Evolutionary conservation across 2,888 invertebrate genomes (phyloP), one percentile per base, ranked within the genome.

Genomic region (Apamea anceps): DNA sequence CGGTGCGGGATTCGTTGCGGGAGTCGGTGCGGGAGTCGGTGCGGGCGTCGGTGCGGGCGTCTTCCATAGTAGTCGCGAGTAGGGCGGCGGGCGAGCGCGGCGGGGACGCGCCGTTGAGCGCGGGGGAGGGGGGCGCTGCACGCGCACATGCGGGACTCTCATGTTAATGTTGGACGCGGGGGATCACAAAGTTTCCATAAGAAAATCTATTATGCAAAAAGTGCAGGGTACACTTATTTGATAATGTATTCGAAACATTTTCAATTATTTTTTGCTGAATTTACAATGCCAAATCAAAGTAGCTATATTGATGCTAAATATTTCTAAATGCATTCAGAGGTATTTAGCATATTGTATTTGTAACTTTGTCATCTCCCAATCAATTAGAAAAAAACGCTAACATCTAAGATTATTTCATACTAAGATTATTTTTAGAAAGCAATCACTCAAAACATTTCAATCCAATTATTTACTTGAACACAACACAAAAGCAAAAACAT

Each of bases 91-190:
- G 62, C 42, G 32, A 1, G n/a, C 67, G 75, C 51, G 77, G 86
- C 42, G 84, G 48, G n/a, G 91, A 87, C 78, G 88, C 90, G 75
- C 93, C 94, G 91, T 93, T 92, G 87, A 91, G 88, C 81, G 92
- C 91, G 91, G 93, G 91, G 89, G 92, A 92, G 86, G 93, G 93
- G 85, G 92, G 93, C 84, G 93, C 93, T 92, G 91, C 91, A 90
- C 91, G 89, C 91, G 28, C 48, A 78, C 84, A 65, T 65, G 65
- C 65, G 13, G 5, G 1, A 32, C 25, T 65, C 6, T 3, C 0
- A 15, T 32, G 79, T 84, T 85, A 85, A 25, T 83, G 18, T 60
- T 42, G 12, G 15, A 0, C 2, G 45, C n/a, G 42, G 21, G 48
- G 73, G 51, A n/a, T 67, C 66, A 82, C 51, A 2, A 37, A 79